Evolutionary conservation across 1,140 invertebrate species (phyloP), one percentile per base, ranked within the genome.

Genomic region (Saxidomus purpurata): DNA sequence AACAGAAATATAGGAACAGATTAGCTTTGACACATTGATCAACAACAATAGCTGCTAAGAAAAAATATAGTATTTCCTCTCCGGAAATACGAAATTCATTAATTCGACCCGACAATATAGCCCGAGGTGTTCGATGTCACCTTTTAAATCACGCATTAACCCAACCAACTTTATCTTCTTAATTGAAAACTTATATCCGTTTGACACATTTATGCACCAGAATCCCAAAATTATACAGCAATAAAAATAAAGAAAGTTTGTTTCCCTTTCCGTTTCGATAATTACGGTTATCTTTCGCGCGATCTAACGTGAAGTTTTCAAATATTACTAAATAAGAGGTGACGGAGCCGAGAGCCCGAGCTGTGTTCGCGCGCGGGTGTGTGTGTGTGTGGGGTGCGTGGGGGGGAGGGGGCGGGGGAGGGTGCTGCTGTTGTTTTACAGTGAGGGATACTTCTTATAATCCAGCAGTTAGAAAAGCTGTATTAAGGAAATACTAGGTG

Each of bases 241-340:
- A 74, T 74, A 74, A 74, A 69, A 74, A 74, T 74, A 38, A 43
- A 74, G 40, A 8, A 49, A 28, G 15, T 22, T 25, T n/a, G 1
- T 76, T 76, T 76, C 36, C 49, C 31, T 38, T 71, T 40, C 67
- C 67, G 34, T 71, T 71, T 71, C 36, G 67, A 15, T 71, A 38
- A 71, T 40, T 71, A 15, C 67, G 67, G 67, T 36, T 40, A 71
- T 71, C 67, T 38, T 71, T 71, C 67, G 67, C 67, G 67, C 67
- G 67, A 71, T 71, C 67, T 71, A 31, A 19, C 15, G 17, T 47
- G 43, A 47, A n/a, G n/a, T n/a, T n/a, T n/a, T n/a, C n/a, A n/a
- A n/a, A n/a, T n/a, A n/a, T n/a, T n/a, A n/a, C n/a, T n/a, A n/a
- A n/a, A n/a, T n/a, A n/a, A n/a, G n/a, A n/a, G n/a, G n/a, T n/a